Conservation (phyloP, 23 tunicate genomes). For the Trididemnum miniatum region DNA sequence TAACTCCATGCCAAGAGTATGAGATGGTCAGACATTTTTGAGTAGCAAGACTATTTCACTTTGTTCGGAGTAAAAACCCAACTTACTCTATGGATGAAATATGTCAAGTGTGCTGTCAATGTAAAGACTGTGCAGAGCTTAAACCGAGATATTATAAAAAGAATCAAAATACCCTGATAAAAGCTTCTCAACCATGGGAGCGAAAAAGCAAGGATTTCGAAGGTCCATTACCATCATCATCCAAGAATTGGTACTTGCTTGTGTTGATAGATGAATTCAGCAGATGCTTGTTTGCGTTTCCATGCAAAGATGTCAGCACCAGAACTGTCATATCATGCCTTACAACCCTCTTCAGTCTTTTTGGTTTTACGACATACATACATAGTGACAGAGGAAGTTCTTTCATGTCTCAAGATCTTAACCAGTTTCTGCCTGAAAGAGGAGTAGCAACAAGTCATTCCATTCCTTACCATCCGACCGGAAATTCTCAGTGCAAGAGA, state of each 20-base stretch:
- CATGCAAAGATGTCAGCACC: no score
- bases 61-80: background rate
- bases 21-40: background rate
- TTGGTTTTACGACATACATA: background rate
- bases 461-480: no score
- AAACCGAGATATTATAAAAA: background rate
- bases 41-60: background rate
- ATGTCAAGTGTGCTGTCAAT: background rate
- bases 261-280: background rate
- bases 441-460: no score
- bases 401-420: background rate
- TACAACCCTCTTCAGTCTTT: no score
- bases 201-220: background rate
- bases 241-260: background rate
- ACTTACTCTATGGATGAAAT: background rate
- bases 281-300: background rate
- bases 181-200: background rate
- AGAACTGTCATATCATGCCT: no score
- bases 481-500: no score
- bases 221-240: background rate
- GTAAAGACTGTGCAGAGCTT: background rate
- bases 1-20: background rate
- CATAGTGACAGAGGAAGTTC: background rate
- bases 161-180: background rate
- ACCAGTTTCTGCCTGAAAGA: background rate